Base-by-base conservation (phyloP, 2,797 vertebrate genomes). In the Cryptoblepharus egeriae region DNA sequence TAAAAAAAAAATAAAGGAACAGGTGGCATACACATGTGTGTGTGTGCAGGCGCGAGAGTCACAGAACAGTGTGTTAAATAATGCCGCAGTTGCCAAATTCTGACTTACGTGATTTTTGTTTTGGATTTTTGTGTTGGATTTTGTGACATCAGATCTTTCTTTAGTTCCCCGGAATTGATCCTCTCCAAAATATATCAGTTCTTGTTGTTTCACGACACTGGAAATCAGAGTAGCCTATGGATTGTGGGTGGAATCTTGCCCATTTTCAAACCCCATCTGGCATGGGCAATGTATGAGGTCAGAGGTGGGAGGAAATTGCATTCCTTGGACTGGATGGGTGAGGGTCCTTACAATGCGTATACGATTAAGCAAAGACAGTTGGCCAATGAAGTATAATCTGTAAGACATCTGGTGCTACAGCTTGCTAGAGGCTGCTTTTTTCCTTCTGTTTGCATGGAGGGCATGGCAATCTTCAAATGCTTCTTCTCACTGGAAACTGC, bases 321-420 rank as follows among this genome's bases (percentile, higher is more conserved):
- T 61, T 61, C 45, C 30, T 26, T 45, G n/a, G 16, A 3, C 49
- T 57, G 8, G 57, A 6, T n/a, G 49, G 49, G 49, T 52, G 18
- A 52, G 49, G 64, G 15, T 68, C 18, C 64, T 57, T 78, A 64
- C 72, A 69, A 45, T 68, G 39, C 24, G 20, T 20, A 28, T 18
- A 65, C 69, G 73, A 76, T 76, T 70, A 82, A 82, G 61, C 35
- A 22, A 80, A 55, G 64, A 45, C 73, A 37, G 57, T 37, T 77
- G 74, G 26, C 42, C 75, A 55, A 49, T 49, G 32, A 49, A 24
- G 32, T 30, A 63, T 65, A 55, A 57, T 55, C 67, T 39, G 58
- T 5, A 57, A 72, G 45, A 37, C 68, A 77, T 63, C 57, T 77
- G 39, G 39, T 20, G 18, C n/a, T 3, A 0, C 35, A 3, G 72